Base-by-base conservation (phyloP, 2,113 vertebrate genomes). In the Dasypus novemcinctus region DNA sequence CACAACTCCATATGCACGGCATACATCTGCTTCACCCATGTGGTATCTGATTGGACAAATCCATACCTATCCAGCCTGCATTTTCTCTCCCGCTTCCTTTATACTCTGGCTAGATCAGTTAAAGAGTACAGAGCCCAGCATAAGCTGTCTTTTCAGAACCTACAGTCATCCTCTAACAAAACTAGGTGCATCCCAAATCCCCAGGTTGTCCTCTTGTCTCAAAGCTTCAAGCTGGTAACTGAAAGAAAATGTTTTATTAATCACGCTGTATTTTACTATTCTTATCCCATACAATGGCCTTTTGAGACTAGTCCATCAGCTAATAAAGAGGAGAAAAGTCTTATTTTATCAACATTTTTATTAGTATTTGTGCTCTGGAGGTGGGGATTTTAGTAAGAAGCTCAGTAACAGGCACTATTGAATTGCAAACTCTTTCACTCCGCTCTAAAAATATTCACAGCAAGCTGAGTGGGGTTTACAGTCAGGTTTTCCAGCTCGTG, bases 21-120 rank as follows among this genome's bases (percentile, higher is more conserved):
- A 87, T 59, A 92, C 94, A 93, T 94, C 91, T 89, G 78, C 66
- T 85, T 93, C 25, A 92, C 33, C 66, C 78, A 90, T 68, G 93
- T 78, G 54, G 81, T 71, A 25, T 90, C 8, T 85, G 91, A 85
- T 69, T 81, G 93, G 68, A 78, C 61, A 88, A 52, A 91, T 94
- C 72, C 85, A 92, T 54, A 63, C 27, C 23, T 92, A 52, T 15
- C 20, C 66, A 94, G n/a, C 52, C 74, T 64, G 17, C 13, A 54
- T 82, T 93, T 88, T 93, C 76, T 95, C 66, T 75, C 66, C 36
- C 49, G 27, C 63, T 92, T 92, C 54, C 63, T 87, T 68, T 59
- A 54, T 15, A 43, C 21, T 75, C 71, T 86, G 79, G 38, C 85
- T 96, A 90, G 10, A 82, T 36, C 33, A 63, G 18, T 81, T 15